phyloP scores from a whole-genome alignment of 2,888 invertebrate genomes.

The Agrochola macilenta region DNA sequence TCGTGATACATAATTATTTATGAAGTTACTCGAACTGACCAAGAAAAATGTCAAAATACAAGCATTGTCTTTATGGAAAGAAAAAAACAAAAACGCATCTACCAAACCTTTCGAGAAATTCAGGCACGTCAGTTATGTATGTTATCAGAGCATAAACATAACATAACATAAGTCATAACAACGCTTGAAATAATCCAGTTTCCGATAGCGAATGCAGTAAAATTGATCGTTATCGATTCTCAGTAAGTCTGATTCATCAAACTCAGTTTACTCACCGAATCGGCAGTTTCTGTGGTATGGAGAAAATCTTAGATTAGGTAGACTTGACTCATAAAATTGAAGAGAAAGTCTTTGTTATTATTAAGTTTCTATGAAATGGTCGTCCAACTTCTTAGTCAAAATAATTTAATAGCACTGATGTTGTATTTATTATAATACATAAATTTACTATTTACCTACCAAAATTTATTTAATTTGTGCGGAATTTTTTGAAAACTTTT shows the following conservation, averaged over 20 bases:
- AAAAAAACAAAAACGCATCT: slow-evolving; percentile 14
- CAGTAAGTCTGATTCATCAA: slow-evolving; percentile 68
- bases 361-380: slow-evolving; percentile 11
- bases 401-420: neutral
- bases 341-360: neutral
- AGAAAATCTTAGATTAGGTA: slow-evolving; percentile 46
- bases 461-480: too few relatives aligned
- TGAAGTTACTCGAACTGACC: too few relatives aligned
- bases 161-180: slow-evolving; percentile 59
- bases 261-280: slow-evolving; percentile 63
- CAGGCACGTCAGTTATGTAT: slow-evolving; percentile 11
- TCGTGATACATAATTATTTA: too few relatives aligned
- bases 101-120: slow-evolving; percentile 16
- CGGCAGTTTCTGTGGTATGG: slow-evolving; percentile 51
- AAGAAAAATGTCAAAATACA: too few relatives aligned
- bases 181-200: slow-evolving; percentile 57
- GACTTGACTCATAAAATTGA: slow-evolving; percentile 14
- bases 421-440: too few relatives aligned
- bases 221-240: slow-evolving; percentile 73
- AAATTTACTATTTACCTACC: too few relatives aligned
- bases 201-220: slow-evolving; percentile 69
- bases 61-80: neutral
- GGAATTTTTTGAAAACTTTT: too few relatives aligned
- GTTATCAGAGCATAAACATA: slow-evolving; percentile 44
- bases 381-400: neutral